Evolutionary conservation across 2,797 vertebrate genomes (phyloP), one percentile per base, ranked within the genome.

Genomic region (Euphonia xanthogaster): DNA sequence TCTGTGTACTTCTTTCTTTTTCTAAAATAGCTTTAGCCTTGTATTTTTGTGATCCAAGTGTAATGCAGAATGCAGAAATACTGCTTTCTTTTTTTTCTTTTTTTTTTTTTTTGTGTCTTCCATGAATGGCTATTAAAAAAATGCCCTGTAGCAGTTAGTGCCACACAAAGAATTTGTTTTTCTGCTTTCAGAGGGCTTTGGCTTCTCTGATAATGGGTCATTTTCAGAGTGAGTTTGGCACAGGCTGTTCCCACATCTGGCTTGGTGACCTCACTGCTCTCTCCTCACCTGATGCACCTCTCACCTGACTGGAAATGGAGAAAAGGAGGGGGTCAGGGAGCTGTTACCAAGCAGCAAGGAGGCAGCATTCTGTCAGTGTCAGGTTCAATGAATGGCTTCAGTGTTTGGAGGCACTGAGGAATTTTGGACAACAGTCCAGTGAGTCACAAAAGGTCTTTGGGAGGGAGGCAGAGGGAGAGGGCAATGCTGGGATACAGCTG

Each of bases 301-400:
- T 97, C 88, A 97, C 96, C 94, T 97, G 95, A 73, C 57, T 94
- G 91, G 72, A 79, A 95, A 73, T 23, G 42, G 71, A 80, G 18
- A 7, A 9, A 25, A 79, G 80, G 63, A 55, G 37, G 51, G 65
- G 50, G 25, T 28, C 50, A 72, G 58, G 33, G 67, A 12, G 39
- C 1, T 14, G 97, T 97, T 96, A 96, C 97, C 81, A 94, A 82
- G 97, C 95, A 96, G 91, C 94, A 53, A 81, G 81, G 63, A 94
- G 84, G 81, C 94, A 94, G 55, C 73, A 10, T 60, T 90, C 44
- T 85, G 71, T 80, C 66, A 35, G 47, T 60, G 88, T 88, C 86
- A 95, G 73, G 86, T 93, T 88, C 62, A 93, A 94, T 97, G 96
- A 98, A 97, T 97, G 95, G 95, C 78, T 35, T 33, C 93, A 96